Evolutionary conservation across 2,888 invertebrate species (phyloP).

Genomic region (Eulithis prunata): DNA sequence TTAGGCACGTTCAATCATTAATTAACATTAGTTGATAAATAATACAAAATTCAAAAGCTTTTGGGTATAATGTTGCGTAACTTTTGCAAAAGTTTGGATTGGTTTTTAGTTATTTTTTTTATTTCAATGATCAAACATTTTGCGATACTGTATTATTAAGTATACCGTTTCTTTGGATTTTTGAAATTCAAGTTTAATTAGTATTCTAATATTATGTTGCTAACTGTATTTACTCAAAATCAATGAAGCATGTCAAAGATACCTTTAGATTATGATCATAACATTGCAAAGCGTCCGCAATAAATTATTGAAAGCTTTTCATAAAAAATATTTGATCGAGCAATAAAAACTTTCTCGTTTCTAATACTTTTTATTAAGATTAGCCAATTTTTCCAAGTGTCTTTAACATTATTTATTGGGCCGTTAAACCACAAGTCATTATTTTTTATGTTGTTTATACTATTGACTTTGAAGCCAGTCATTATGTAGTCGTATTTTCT

Average conservation of each 20-base stretch:
- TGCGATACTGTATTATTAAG: too few relatives aligned
- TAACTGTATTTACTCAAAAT: too few relatives aligned
- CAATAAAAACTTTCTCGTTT: conserved; percentile 10
- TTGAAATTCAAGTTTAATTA: too few relatives aligned
- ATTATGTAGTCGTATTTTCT: conserved; percentile 12
- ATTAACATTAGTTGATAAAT: too few relatives aligned
- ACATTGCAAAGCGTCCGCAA: background rate
- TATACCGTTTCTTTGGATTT: too few relatives aligned
- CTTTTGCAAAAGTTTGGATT: too few relatives aligned
- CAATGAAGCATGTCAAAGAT: background rate
- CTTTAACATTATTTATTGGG: conserved; percentile 12
- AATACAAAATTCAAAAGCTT: too few relatives aligned
- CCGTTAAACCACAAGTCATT: conserved; percentile 21
- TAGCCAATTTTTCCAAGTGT: conserved; percentile 1
- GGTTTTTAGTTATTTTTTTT: too few relatives aligned
- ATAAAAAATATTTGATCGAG: conserved; percentile 11
- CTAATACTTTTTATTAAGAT: conserved; percentile 3
- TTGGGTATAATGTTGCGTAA: too few relatives aligned
- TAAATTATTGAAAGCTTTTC: conserved; percentile 3
- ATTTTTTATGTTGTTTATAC: conserved; percentile 8
- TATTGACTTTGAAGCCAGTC: conserved; percentile 6
- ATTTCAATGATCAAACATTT: too few relatives aligned
- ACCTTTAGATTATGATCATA: background rate
- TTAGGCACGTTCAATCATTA: too few relatives aligned
- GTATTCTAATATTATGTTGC: too few relatives aligned